Evolutionary conservation across 2,888 invertebrate genomes (phyloP).

Genomic region (Oscheius sp.): DNA sequence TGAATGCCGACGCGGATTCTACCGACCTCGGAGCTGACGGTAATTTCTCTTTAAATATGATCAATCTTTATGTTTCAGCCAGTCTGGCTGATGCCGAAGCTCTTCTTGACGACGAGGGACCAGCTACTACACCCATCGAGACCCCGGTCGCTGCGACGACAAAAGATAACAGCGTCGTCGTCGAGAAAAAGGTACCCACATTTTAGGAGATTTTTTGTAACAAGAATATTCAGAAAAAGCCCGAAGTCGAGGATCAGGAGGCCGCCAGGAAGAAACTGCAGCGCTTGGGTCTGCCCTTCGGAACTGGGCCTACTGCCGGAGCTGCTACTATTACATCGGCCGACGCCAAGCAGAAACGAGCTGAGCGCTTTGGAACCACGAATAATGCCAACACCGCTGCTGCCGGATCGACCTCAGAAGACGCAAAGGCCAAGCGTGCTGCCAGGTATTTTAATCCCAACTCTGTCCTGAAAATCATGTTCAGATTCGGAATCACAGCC

Average conservation of each 20-base stretch:
- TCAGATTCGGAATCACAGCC: constrained; percentile 24
- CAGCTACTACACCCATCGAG: background rate
- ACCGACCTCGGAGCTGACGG: constrained; percentile 10
- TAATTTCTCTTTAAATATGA: background rate
- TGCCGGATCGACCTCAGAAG: constrained; percentile 19
- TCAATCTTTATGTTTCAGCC: background rate
- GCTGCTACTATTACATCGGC: background rate
- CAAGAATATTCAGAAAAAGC: background rate
- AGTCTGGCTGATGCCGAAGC: constrained; percentile 20
- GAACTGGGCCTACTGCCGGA: background rate
- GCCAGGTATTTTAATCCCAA: constrained; percentile 29
- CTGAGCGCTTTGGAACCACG: constrained; percentile 29
- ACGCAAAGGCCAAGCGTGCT: constrained; percentile 43
- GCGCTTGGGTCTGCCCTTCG: constrained; percentile 37
- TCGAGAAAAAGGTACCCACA: background rate
- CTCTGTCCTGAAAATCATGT: background rate
- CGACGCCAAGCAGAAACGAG: constrained; percentile 39
- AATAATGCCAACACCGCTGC: background rate
- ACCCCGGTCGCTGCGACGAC: background rate
- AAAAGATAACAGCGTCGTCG: background rate
- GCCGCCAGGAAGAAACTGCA: constrained; percentile 11
- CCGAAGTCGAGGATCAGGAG: constrained; percentile 25
- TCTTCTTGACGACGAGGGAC: constrained; percentile 28
- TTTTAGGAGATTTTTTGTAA: too few species aligned
- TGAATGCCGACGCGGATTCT: constrained; percentile 15